These are phyloP conservation scores for Stomatorhinus walkeri DNA, from an alignment of 2,797 vertebrate genomes.

Conservation along the genomic window DNA sequence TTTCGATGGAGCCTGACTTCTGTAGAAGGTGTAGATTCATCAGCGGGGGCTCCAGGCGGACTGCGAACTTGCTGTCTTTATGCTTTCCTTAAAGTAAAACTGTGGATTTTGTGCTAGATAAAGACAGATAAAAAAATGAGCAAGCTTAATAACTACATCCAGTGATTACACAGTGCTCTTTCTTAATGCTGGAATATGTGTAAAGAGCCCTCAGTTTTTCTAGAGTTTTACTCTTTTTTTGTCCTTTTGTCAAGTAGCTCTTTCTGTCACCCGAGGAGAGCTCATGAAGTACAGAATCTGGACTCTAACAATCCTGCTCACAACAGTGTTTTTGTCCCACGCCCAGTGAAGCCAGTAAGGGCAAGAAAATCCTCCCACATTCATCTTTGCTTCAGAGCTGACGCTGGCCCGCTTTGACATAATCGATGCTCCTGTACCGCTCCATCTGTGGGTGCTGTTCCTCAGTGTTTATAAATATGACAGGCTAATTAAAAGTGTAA, in stretches of 20 bases:
- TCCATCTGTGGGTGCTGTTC: neutral
- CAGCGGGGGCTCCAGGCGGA: neutral
- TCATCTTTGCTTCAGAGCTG: neutral
- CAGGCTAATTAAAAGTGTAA: neutral
- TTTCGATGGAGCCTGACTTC: neutral
- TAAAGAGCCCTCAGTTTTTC: neutral
- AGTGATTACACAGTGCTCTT: neutral
- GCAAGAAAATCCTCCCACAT: neutral
- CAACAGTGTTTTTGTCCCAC: neutral
- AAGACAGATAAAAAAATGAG: no score
- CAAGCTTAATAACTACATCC: neutral
- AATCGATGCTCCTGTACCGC: neutral
- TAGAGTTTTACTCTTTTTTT: neutral
- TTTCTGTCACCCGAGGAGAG: neutral
- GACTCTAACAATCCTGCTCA: neutral
- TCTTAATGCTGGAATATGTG: neutral
- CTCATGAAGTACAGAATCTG: neutral
- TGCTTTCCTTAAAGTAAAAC: neutral
- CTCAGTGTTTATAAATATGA: neutral
- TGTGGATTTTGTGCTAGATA: neutral
- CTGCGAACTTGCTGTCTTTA: neutral
- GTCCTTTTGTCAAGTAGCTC: neutral
- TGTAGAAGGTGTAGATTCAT: neutral
- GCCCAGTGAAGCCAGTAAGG: neutral
- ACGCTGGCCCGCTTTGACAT: neutral